A percentile compares a stretch with the other conserved stretches of the same genome.
Conservation (phyloP, 2,797 vertebrate species). For the Poecilia velifera region DNA sequence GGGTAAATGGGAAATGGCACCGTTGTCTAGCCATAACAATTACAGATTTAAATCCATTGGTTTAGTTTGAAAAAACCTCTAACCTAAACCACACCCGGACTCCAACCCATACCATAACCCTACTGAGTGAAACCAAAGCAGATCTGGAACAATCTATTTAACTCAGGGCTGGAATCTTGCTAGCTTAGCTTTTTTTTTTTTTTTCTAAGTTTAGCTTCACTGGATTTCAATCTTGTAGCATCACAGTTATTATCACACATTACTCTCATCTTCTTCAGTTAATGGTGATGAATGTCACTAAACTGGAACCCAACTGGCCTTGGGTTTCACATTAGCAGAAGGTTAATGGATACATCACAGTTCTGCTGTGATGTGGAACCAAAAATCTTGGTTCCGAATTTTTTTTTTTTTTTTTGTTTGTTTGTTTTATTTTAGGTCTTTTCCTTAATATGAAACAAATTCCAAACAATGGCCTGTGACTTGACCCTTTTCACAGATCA, state of each 20-base stretch:
- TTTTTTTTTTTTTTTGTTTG: conserved; percentile 3
- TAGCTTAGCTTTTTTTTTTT: not conserved
- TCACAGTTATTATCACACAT: not conserved
- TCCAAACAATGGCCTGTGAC: not conserved
- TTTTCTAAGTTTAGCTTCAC: not conserved
- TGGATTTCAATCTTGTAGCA: not conserved
- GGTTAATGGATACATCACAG: not conserved
- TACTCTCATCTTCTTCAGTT: not conserved
- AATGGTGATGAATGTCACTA: conserved; percentile 7
- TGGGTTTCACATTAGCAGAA: conserved; percentile 33
- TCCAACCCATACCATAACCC: not conserved
- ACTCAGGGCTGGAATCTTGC: not conserved
- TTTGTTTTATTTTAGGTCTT: conserved; percentile 14
- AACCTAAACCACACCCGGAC: not conserved
- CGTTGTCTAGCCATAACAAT: not conserved
- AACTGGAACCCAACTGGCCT: conserved; percentile 9
- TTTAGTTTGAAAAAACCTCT: not conserved
- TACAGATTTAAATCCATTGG: not conserved
- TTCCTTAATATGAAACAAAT: not conserved
- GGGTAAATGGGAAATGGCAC: not conserved
- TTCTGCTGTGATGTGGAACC: not conserved
- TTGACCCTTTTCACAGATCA: not conserved
- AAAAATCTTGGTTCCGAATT: not conserved
- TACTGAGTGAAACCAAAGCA: not conserved
- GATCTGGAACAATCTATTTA: not conserved